A percentile compares a stretch with the other conserved stretches of the same genome.
Conservation (phyloP, 2,888 invertebrate genomes). For the Leptopilina syphax region DNA sequence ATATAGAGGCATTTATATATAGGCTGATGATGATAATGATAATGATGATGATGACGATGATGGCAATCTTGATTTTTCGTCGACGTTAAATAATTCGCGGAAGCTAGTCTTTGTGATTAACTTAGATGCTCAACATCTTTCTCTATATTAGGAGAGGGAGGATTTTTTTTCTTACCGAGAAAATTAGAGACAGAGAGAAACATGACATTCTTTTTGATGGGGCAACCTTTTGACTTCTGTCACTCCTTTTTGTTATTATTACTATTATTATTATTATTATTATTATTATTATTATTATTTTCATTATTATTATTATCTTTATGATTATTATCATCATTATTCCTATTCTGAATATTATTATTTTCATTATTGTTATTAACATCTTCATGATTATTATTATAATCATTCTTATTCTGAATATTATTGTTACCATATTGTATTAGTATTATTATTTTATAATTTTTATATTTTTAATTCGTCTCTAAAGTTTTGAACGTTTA, state of each 20-base stretch:
- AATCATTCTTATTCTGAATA: too few relatives aligned
- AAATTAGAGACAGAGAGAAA: not conserved
- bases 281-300: too few relatives aligned
- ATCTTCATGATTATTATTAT: too few relatives aligned
- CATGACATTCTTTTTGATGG: slow-evolving; percentile 27
- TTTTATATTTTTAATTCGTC: too few relatives aligned
- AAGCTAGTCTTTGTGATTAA: slow-evolving; percentile 71
- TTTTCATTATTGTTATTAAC: too few relatives aligned
- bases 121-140: slow-evolving; percentile 64
- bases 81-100: slow-evolving; percentile 63
- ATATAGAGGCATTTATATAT: not conserved
- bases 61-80: slow-evolving; percentile 41
- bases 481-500: too few relatives aligned
- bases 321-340: too few relatives aligned
- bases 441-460: too few relatives aligned
- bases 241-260: slow-evolving; percentile 31
- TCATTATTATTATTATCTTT: too few relatives aligned
- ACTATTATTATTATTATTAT: not conserved
- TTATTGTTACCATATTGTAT: too few relatives aligned
- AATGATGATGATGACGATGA: slow-evolving; percentile 33
- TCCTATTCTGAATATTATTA: too few relatives aligned
- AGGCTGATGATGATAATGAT: slow-evolving; percentile 33
- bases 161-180: slow-evolving; percentile 12
- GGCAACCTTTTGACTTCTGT: not conserved
- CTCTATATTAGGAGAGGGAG: slow-evolving; percentile 58